phyloP scores from a whole-genome alignment of 2,113 vertebrate species.

The Mustela lutreola region DNA sequence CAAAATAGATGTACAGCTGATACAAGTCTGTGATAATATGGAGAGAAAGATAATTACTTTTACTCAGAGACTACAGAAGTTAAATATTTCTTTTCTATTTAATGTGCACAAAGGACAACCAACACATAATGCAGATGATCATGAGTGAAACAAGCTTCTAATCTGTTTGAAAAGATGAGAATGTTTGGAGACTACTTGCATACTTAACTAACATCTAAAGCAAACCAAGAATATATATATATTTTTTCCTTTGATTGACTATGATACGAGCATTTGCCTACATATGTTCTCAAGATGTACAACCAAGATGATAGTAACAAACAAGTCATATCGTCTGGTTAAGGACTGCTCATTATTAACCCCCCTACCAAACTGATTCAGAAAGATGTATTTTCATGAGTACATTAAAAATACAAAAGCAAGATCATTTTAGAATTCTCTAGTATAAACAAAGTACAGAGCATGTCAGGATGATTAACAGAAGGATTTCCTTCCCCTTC shows the following conservation, averaged over 20 bases:
- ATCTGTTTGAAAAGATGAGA: background rate
- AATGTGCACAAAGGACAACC: background rate
- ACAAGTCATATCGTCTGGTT: background rate
- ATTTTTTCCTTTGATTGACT: background rate
- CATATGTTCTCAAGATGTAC: slow-evolving; percentile 19
- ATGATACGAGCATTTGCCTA: background rate
- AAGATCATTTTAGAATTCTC: background rate
- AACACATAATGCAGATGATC: accelerated
- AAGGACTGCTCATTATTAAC: background rate
- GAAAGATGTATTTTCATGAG: background rate
- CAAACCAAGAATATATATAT: background rate
- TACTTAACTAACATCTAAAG: background rate
- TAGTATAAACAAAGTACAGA: background rate
- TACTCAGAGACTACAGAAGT: background rate
- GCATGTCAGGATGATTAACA: background rate
- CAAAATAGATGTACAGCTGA: background rate
- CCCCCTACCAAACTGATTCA: background rate
- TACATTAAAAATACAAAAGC: background rate
- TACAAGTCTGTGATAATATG: background rate
- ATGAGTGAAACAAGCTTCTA: background rate
- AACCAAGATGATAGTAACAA: background rate
- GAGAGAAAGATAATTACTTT: background rate
- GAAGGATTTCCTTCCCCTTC: background rate
- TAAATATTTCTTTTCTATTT: background rate
- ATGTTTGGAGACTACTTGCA: background rate